Base-by-base conservation (phyloP, 2,797 vertebrate genomes). In the Propithecus perrieri region DNA sequence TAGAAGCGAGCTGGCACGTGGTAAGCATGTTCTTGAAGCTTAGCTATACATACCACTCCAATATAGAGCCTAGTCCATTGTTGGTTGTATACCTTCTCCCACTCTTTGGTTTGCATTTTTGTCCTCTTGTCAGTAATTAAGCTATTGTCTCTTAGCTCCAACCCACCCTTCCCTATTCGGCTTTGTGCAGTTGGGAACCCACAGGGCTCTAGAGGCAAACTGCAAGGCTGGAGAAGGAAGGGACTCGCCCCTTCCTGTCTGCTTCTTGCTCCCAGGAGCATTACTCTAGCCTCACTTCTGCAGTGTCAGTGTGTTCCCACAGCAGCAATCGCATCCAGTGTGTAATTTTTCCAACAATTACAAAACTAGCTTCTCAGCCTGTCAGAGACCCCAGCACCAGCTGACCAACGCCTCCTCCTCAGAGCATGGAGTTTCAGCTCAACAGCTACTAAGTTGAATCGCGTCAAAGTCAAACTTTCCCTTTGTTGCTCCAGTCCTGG, bases 221-320 rank as follows among this genome's bases (percentile, higher is more conserved):
- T 2, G 28, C 63, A 33, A 72, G 30, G 35, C 22, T 18, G 30
- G 11, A 15, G 2, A 30, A 65, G 20, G 63, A n/a, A 43, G 33
- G 15, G 0, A 1, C 11, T 38, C 1, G 11, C 30, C 2, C 11
- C 13, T 65, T 74, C 20, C 43, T 20, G 33, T 7, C 1, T 4
- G 48, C 35, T 30, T 46, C 41, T 38, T 18, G 30, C 15, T 63
- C 41, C 30, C 3, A 6, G 7, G 2, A 28, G 0, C 11, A 10
- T 0, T n/a, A 5, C 2, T 11, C 53, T 43, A 11, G 14, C 33
- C 9, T 6, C 20, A 20, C 12, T 50, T 85, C 2, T 20, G 26
- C 41, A 30, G 22, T 8, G 13, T 55, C 46, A 53, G 10, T 22
- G 9, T 79, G 26, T 46, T 80, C 33, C 53, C 28, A 30, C 0